Conservation (phyloP, 1,140 invertebrate genomes). For the Pseudobourletiella spinata region DNA sequence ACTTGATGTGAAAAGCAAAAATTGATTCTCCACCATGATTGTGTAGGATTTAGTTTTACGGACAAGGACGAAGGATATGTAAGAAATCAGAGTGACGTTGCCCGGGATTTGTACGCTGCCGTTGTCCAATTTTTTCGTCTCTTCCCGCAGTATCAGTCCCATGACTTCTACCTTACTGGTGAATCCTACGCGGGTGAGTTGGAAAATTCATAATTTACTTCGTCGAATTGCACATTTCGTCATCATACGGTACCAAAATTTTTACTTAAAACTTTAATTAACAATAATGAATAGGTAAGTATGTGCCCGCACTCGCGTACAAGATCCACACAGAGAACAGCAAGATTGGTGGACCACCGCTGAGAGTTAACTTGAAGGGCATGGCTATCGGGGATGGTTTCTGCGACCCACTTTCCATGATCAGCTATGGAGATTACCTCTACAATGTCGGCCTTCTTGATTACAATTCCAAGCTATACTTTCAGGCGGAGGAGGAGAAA, state of each 20-base stretch:
- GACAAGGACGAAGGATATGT: slow-evolving; percentile 37
- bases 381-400: slow-evolving; percentile 48
- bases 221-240: no score
- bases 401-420: slow-evolving; percentile 44
- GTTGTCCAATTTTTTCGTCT: slow-evolving; percentile 43
- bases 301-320: slow-evolving; percentile 64
- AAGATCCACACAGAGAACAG: slow-evolving; percentile 61
- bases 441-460: slow-evolving; percentile 47
- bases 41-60: slow-evolving; percentile 38
- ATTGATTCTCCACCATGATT: slow-evolving; percentile 8
- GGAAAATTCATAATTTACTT: neutral
- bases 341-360: slow-evolving; percentile 4
- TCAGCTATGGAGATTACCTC: slow-evolving; percentile 46
- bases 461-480: slow-evolving; percentile 39
- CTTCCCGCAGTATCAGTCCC: slow-evolving; percentile 39
- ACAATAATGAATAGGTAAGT: slow-evolving; percentile 44
- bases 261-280: neutral
- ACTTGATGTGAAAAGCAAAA: no score
- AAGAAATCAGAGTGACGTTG: slow-evolving; percentile 43
- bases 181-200: slow-evolving; percentile 38
- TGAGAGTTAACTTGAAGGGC: slow-evolving; percentile 37
- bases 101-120: slow-evolving; percentile 42
- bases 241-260: no score
- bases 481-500: slow-evolving; percentile 39
- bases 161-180: slow-evolving; percentile 43